Evolutionary conservation across 2,888 invertebrate genomes (phyloP).

Genomic region (Trichopria drosophilae): DNA sequence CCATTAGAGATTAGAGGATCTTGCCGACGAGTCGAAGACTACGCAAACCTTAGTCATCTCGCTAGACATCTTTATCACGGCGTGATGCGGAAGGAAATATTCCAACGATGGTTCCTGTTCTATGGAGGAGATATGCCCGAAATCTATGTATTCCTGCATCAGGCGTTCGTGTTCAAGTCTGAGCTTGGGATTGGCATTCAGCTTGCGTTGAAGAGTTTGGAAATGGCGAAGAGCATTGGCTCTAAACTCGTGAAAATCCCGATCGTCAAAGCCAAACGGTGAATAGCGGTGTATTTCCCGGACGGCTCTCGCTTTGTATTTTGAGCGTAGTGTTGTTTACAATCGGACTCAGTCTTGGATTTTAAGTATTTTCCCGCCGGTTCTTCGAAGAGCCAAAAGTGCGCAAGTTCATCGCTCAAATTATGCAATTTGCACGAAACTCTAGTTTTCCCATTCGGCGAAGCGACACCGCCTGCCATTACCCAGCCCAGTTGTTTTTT

Average conservation of each 20-base stretch:
- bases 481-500: constrained; percentile 32
- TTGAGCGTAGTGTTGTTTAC: constrained; percentile 25
- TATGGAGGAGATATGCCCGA: constrained; percentile 5
- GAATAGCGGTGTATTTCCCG: constrained; percentile 29
- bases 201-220: constrained; percentile 14
- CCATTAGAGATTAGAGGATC: no score
- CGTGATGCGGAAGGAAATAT: constrained; percentile 1
- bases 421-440: constrained; percentile 8
- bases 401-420: no score
- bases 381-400: constrained; percentile 36
- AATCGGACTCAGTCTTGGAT: constrained; percentile 14
- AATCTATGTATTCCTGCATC: constrained; percentile 1
- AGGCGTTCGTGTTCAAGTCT: constrained; percentile 5
- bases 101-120: no score
- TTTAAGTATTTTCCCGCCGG: neutral
- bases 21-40: no score
- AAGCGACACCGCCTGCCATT: constrained; percentile 17
- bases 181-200: constrained; percentile 11
- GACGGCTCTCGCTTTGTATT: constrained; percentile 10
- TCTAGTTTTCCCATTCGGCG: no score
- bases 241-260: constrained; percentile 17
- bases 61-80: neutral
- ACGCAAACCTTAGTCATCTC: no score
- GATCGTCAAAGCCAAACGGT: constrained; percentile 19
- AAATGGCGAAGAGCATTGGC: constrained; percentile 16